Conservation (phyloP, 2,797 vertebrate genomes). For the Acanthis flammea region DNA sequence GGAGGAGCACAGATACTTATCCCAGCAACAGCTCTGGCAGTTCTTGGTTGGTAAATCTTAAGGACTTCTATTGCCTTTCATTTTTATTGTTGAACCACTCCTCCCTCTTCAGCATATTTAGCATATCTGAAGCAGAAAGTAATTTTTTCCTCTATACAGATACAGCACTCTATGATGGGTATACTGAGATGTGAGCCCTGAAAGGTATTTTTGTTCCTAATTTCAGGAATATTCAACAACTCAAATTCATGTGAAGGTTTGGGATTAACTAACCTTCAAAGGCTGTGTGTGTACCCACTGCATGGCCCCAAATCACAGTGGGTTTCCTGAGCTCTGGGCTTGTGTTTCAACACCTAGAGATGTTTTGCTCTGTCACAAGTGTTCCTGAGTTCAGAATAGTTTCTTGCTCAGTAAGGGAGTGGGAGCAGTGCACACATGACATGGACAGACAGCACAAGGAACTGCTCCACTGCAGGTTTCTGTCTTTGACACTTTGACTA, state of each 20-base stretch:
- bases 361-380: neutral
- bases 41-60: neutral
- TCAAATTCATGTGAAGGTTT: neutral
- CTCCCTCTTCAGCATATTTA: neutral
- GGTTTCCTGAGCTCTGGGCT: neutral
- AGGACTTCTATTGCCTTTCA: neutral
- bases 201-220: neutral
- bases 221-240: neutral
- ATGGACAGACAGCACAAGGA: neutral
- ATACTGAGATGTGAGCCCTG: fast-evolving
- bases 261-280: neutral
- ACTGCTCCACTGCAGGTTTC: neutral
- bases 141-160: neutral
- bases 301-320: neutral
- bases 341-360: neutral
- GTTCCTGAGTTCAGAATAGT: neutral
- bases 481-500: neutral
- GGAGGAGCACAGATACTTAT: neutral
- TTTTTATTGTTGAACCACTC: neutral
- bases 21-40: neutral
- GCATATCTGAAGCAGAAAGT: neutral
- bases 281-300: neutral
- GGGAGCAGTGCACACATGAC: neutral
- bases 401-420: neutral
- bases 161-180: neutral